Evolutionary conservation across 2,797 vertebrate species (phyloP).

Genomic region (Acanthopagrus latus): DNA sequence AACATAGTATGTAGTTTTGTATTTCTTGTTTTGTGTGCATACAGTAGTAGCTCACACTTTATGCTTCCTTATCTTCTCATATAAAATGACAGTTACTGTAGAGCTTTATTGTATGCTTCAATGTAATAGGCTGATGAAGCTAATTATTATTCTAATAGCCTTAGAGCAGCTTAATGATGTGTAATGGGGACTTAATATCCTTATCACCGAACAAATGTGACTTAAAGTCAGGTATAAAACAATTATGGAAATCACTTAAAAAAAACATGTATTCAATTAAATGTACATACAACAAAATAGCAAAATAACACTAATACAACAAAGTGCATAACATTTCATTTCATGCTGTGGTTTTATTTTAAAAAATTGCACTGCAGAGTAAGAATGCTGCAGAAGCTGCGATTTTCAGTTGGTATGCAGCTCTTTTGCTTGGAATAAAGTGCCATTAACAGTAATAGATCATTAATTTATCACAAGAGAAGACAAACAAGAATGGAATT

Average conservation of each 20-base stretch:
- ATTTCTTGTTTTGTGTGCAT: background rate
- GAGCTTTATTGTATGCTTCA: background rate
- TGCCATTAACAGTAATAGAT: conserved; percentile 40
- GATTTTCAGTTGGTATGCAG: background rate
- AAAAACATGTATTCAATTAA: background rate
- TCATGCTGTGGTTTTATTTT: background rate
- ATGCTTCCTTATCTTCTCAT: no score
- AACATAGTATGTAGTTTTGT: background rate
- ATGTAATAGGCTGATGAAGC: background rate
- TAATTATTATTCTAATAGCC: background rate
- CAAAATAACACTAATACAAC: background rate
- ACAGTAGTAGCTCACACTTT: background rate
- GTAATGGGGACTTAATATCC: background rate
- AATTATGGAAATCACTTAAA: background rate
- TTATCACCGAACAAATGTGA: background rate
- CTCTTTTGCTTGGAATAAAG: conserved; percentile 19
- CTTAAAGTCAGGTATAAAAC: background rate
- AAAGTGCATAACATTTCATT: background rate
- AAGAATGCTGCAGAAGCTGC: background rate
- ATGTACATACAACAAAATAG: background rate
- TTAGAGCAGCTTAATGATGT: background rate
- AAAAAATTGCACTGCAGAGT: background rate
- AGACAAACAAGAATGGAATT: conserved; percentile 33
- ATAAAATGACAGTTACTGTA: background rate
- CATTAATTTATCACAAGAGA: conserved; percentile 46